These are phyloP conservation scores for Hydropsyche betteni DNA, from an alignment of 2,888 invertebrate genomes.

Conservation along the genomic window DNA sequence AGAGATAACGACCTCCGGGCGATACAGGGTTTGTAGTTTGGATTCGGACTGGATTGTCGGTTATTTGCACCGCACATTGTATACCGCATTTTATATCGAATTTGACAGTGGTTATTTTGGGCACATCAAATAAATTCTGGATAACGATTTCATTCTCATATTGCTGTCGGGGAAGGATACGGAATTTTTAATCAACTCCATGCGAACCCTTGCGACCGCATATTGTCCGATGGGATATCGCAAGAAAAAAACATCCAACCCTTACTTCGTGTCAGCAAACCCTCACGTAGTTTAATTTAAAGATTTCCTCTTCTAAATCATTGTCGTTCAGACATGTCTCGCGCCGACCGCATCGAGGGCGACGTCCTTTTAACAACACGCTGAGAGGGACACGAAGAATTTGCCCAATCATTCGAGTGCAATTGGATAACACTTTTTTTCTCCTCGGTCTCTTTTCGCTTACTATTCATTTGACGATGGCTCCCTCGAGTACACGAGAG, in stretches of 20 bases:
- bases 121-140: neutral
- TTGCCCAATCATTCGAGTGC: conserved; percentile 46
- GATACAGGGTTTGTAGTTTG: conserved; percentile 15
- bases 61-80: conserved; percentile 5
- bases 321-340: conserved; percentile 16
- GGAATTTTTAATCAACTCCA: conserved; percentile 10
- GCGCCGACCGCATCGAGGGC: neutral
- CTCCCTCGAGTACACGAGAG: conserved; percentile 32
- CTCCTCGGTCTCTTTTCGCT: conserved; percentile 21
- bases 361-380: neutral
- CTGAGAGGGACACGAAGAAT: conserved; percentile 38
- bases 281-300: conserved; percentile 38
- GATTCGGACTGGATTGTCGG: neutral
- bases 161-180: neutral
- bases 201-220: neutral
- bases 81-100: too few relatives aligned
- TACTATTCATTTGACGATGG: conserved; percentile 44
- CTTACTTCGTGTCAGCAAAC: neutral
- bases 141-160: neutral
- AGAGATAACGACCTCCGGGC: conserved; percentile 30
- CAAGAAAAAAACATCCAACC: neutral
- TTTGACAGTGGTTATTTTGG: too few relatives aligned
- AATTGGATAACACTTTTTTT: conserved; percentile 47
- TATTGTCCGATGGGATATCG: neutral
- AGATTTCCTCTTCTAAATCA: conserved; percentile 35